A percentile compares a stretch with the other conserved stretches of the same genome.
These are phyloP conservation scores for Knipowitschia caucasica DNA, from an alignment of 2,797 vertebrate species.

Conservation along the genomic window DNA sequence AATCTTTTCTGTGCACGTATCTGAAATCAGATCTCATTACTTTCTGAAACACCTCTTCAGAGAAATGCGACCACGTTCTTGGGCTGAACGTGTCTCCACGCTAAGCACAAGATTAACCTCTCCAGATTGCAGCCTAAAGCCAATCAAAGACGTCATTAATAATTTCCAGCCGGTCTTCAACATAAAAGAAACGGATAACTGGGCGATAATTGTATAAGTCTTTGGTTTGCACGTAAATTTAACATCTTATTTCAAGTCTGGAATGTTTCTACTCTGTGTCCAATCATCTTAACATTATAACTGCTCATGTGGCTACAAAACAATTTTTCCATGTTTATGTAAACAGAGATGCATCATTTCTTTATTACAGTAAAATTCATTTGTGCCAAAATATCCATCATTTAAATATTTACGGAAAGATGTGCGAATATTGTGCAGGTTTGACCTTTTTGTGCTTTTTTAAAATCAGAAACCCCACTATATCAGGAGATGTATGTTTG, in stretches of 20 bases:
- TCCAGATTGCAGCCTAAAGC: conserved; percentile 32
- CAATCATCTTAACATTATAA: background rate
- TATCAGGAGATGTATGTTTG: too few relatives aligned
- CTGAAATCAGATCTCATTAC: conserved; percentile 43
- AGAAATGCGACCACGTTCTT: conserved; percentile 31
- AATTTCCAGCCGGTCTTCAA: conserved; percentile 29
- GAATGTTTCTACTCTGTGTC: background rate
- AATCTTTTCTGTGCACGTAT: conserved; percentile 18
- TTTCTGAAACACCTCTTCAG: conserved; percentile 30
- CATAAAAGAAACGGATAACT: conserved; percentile 4
- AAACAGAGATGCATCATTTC: too few relatives aligned
- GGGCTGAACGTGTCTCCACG: conserved; percentile 24
- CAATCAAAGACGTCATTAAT: conserved; percentile 45
- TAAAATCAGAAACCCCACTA: too few relatives aligned
- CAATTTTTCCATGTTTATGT: too few relatives aligned
- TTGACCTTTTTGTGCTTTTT: too few relatives aligned
- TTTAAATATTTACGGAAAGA: too few relatives aligned
- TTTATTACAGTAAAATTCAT: too few relatives aligned
- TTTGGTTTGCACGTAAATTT: background rate
- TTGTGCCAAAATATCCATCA: too few relatives aligned
- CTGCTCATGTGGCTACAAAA: too few relatives aligned
- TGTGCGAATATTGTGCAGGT: too few relatives aligned
- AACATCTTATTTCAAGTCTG: background rate
- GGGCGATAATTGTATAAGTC: background rate
- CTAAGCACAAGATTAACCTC: conserved; percentile 41